A percentile compares a stretch with the other conserved stretches of the same genome.
phyloP scores from a whole-genome alignment of 2,113 vertebrate genomes.

The Tragelaphus imberbis region DNA sequence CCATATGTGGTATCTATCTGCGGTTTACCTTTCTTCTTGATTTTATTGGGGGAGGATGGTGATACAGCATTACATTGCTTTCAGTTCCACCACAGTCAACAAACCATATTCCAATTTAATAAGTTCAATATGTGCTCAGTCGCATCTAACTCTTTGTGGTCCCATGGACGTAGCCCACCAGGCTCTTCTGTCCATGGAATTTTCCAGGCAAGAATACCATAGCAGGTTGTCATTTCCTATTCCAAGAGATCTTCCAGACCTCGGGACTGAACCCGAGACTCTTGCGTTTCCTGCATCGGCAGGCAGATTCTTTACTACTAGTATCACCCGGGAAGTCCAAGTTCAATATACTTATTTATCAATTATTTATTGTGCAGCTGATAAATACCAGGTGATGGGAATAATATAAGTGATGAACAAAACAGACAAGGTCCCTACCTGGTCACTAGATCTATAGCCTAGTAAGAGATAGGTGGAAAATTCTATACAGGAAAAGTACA shows the following conservation, averaged over 20 bases:
- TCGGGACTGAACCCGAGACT: background rate
- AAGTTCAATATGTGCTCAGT: background rate
- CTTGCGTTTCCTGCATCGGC: background rate
- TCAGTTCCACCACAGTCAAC: background rate
- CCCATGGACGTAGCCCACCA: background rate
- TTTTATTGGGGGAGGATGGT: conserved; percentile 15
- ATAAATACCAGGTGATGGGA: background rate
- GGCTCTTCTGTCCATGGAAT: background rate
- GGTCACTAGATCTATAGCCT: background rate
- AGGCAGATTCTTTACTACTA: background rate
- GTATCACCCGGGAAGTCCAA: background rate
- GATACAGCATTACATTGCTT: background rate
- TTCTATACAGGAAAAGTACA: background rate
- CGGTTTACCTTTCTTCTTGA: background rate
- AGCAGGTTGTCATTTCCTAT: background rate
- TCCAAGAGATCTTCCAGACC: background rate
- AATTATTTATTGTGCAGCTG: background rate
- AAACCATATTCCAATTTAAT: background rate
- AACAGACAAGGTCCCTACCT: background rate
- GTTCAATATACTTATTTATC: background rate
- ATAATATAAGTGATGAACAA: background rate
- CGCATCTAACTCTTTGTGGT: background rate
- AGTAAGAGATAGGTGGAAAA: background rate
- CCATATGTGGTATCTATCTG: background rate
- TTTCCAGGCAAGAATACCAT: background rate